Evolutionary conservation across 2,113 vertebrate species (phyloP), one percentile per base, ranked within the genome.

Genomic region (Brachirus orientalis): DNA sequence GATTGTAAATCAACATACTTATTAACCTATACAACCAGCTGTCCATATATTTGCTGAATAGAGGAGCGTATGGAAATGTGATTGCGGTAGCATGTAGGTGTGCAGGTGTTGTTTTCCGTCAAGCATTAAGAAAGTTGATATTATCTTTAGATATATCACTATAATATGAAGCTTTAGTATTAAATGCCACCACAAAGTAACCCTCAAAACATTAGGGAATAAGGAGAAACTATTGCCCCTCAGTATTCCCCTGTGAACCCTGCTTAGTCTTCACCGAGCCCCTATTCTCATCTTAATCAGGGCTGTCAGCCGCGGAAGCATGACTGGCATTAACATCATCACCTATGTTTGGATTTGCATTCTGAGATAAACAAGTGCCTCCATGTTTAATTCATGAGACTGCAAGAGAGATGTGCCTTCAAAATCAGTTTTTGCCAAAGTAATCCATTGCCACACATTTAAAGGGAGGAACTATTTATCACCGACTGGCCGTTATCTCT

Each of bases 381-480:
- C 56, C 43, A 78, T 87, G 76, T 77, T 86, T 85, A 62, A 85
- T 87, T 80, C 56, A 82, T 83, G 60, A 69, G 43, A 44, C 36
- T 1, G 20, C 20, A 51, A 4, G 22, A 35, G 37, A 69, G 50
- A 41, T 38, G 41, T 69, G 58, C 62, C 63, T 61, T 65, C 53
- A 58, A 46, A 69, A 76, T 77, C 57, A 41, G 36, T 69, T 54
- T 52, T 3, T 64, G 64, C 13, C 51, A 57, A 58, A 44, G 4
- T 47, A 36, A 40, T 53, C 62, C 45, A 48, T 51, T 10, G 44
- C n/a, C 46, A 44, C 18, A 51, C 19, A 37, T 45, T 63, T 1
- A 41, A 33, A 17, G 17, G 19, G 37, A 19, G 20, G 59, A 54
- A 72, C 52, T 48, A 48, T 43, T 72, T 22, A 41, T 18, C 58